Base-by-base conservation (phyloP, 2,797 vertebrate species). In the Rhadinocentrus ornatus region DNA sequence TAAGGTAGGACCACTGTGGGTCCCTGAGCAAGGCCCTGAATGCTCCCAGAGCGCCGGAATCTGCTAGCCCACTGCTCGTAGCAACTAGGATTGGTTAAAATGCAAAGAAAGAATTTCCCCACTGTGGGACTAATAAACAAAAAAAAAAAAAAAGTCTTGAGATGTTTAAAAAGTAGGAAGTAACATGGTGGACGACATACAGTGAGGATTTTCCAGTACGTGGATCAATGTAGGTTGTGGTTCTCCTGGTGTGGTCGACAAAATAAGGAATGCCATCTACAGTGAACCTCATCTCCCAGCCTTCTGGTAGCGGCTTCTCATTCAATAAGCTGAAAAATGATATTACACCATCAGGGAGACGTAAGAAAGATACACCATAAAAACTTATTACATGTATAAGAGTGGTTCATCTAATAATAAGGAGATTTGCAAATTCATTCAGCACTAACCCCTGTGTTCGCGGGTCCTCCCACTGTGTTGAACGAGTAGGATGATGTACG, bases 261-360 rank as follows among this genome's bases (percentile, higher is more conserved):
- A 99, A 99, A 90, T 99, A 99, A 0, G 98, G 97, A 93, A 97
- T 97, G 15, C 97, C 97, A 48, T 99, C 97, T 27, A 99, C 98
- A 12, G 97, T 99, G 87, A 99, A 99, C 87, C 98, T 93, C 98
- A 99, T 99, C 93, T 99, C 98, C 98, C 98, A 99, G 69, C 98
- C 98, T 88, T 99, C 98, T 39, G 98, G 98, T 81, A 99, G 94
- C 0, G 97, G 97, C 72, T 99, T 98, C 83, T 99, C 98, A 86
- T 99, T 99, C 88, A 99, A 87, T 27, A 98, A 94, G 70, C 98
- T 99, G 22, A 24, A 73, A 62, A 44, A 57, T 0, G 0, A 44
- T 0, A 63, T 15, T 0, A 68, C 1, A 65, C 3, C 6, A 62
- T 52, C 22, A 27, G 16, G 6, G 31, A 66, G 48, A 35, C 20